Base-by-base conservation (phyloP, 2,797 vertebrate genomes). In the Onychomys leucogaster region DNA sequence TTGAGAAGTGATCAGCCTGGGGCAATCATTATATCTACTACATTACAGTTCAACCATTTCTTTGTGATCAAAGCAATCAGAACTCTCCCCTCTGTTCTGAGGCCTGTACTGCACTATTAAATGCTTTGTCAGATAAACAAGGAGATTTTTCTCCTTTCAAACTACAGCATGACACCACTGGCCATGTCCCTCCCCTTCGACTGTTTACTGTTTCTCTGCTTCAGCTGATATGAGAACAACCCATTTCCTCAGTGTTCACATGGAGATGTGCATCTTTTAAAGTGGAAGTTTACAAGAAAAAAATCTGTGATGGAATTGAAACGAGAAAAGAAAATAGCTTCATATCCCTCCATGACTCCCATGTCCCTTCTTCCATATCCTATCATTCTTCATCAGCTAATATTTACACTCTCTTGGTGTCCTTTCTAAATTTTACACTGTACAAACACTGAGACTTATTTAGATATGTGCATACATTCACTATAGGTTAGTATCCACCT, bases 251-350 rank as follows among this genome's bases (percentile, higher is more conserved):
- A 19, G 3, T 76, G 43, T 69, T 59, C 71, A 10, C 14, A 17
- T 10, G 6, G 0, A 6, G 0, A n/a, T 1, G 0, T 8, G 13
- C 5, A n/a, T 78, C 71, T 80, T 65, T 25, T 37, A 29, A 89
- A 71, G 0, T 3, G 12, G 37, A 59, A 83, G 10, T 6, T 37
- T 29, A 55, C n/a, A 52, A 27, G n/a, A 52, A 55, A 86, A 41
- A 12, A 37, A 27, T n/a, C 67, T 43, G 3, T n/a, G 52, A 88
- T 4, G 21, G 49, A 88, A 41, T 16, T 32, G 69, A 88, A 75
- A 23, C 37, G 32, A 75, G 69, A 43, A 73, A 41, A 67, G 34
- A 32, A 27, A 69, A 19, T 17, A 73, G 17, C 52, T 59, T 41
- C 37, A 12, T 4, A 41, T 32, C 52, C 17, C 29, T 73, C 57